Evolutionary conservation across 2,797 vertebrate species (phyloP).

Genomic region (Natrix natrix): DNA sequence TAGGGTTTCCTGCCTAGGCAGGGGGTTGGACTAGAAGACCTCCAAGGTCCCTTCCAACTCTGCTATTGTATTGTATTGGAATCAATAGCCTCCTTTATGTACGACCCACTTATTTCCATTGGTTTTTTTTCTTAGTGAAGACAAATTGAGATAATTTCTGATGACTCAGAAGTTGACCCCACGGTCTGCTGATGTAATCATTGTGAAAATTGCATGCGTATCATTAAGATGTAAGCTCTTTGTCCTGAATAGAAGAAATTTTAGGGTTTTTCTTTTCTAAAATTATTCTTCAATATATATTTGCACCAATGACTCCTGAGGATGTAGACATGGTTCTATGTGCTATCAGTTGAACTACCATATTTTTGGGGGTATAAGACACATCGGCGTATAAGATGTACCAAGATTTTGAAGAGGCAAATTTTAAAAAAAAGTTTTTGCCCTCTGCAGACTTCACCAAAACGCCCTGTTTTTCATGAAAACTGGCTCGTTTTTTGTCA

Average conservation of each 20-base stretch:
- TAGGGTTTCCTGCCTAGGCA: no score
- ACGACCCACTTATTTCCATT: neutral
- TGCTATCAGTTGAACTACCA: neutral
- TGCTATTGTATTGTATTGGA: neutral
- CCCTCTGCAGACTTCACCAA: no score
- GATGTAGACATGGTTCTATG: neutral
- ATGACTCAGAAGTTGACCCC: constrained; percentile 14
- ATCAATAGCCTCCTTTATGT: neutral
- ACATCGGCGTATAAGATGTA: no score
- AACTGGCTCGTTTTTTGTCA: no score
- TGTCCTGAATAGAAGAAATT: neutral
- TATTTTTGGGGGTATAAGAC: no score
- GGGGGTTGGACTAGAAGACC: no score
- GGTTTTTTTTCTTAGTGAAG: neutral
- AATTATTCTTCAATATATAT: neutral
- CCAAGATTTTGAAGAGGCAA: no score
- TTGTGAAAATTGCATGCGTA: neutral
- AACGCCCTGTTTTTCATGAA: no score
- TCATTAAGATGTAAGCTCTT: neutral
- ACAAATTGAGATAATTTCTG: constrained; percentile 15
- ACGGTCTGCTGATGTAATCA: constrained; percentile 27
- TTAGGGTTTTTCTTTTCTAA: neutral
- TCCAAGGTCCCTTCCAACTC: no score
- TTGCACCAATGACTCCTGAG: neutral
- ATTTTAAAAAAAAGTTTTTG: no score